These are phyloP conservation scores for Thaleichthys pacificus DNA, from an alignment of 2,797 vertebrate genomes.

Conservation along the genomic window DNA sequence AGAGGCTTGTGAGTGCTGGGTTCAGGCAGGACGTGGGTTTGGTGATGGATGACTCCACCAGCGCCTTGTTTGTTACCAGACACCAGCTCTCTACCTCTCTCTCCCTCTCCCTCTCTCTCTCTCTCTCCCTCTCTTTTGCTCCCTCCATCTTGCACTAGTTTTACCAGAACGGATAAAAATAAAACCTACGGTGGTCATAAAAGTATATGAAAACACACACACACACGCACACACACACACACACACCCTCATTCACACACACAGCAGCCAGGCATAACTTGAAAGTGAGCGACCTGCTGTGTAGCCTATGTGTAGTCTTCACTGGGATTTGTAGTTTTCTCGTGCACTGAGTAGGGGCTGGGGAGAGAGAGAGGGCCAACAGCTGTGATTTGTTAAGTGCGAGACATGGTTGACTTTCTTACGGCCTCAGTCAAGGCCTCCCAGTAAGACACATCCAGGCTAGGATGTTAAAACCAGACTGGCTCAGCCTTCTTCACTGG, in stretches of 20 bases:
- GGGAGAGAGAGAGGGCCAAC: conserved; percentile 44
- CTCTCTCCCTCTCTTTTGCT: conserved; percentile 56
- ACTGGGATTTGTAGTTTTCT: conserved; percentile 8
- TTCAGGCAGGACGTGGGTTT: conserved; percentile 60
- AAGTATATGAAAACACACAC: conserved; percentile 30
- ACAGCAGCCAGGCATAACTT: too few relatives aligned
- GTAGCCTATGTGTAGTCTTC: conserved; percentile 18
- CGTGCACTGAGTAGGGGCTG: conserved; percentile 30
- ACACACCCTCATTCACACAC: background rate
- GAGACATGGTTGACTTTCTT: conserved; percentile 51
- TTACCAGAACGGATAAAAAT: conserved; percentile 34
- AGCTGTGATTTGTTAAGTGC: conserved; percentile 59
- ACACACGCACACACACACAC: too few relatives aligned
- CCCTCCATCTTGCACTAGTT: conserved; percentile 47
- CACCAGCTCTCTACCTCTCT: conserved; percentile 43
- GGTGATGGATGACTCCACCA: conserved; percentile 81
- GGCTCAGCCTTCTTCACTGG: background rate
- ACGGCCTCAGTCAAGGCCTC: background rate
- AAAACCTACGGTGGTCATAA: conserved; percentile 22
- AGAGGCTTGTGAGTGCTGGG: conserved; percentile 54
- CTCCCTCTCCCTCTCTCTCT: conserved; percentile 47
- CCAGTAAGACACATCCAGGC: background rate
- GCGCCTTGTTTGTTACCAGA: conserved; percentile 82
- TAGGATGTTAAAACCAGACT: background rate
- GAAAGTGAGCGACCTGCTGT: too few relatives aligned